A percentile compares a stretch with the other conserved stretches of the same genome.
phyloP scores from a whole-genome alignment of 1,140 invertebrate genomes.

The Ctenoplectra terminalis region DNA sequence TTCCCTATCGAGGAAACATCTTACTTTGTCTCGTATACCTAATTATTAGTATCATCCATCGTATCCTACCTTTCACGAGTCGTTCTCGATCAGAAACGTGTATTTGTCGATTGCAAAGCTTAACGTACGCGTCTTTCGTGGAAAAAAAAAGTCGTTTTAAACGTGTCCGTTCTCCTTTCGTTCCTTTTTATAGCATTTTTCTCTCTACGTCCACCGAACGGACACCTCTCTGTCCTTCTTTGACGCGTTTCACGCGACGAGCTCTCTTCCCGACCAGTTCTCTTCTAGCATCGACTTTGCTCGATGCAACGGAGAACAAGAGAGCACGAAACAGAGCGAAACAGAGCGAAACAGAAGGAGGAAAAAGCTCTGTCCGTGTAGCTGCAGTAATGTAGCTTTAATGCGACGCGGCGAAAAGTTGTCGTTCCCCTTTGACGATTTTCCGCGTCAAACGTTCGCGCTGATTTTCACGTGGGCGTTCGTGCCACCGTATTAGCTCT shows the following conservation, averaged over 20 bases:
- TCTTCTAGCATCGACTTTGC: conserved; percentile 2
- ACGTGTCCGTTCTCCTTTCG: conserved; percentile 19
- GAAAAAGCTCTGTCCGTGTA: conserved; percentile 44
- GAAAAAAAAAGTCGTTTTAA: background rate
- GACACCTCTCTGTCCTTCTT: conserved; percentile 9
- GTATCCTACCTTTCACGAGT: background rate
- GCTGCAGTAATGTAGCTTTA: conserved; percentile 72
- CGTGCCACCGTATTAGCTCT: conserved; percentile 33
- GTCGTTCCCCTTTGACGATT: conserved; percentile 74
- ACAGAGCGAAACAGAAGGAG: too few species aligned
- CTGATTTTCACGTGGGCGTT: conserved; percentile 56
- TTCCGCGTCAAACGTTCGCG: conserved; percentile 71
- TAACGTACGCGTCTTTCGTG: background rate
- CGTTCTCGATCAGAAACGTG: background rate
- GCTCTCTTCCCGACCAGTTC: background rate
- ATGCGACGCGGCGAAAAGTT: conserved; percentile 63
- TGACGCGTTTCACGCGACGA: conserved; percentile 3
- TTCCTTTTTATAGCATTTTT: background rate
- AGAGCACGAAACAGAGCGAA: too few species aligned
- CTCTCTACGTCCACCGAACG: conserved; percentile 73
- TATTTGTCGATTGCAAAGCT: background rate
- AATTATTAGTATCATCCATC: background rate
- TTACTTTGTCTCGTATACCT: conserved; percentile 7
- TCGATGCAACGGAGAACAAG: background rate
- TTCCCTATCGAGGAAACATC: too few species aligned